Evolutionary conservation across 2,888 invertebrate species (phyloP).

Genomic region (Xanthostigma xanthostigma): DNA sequence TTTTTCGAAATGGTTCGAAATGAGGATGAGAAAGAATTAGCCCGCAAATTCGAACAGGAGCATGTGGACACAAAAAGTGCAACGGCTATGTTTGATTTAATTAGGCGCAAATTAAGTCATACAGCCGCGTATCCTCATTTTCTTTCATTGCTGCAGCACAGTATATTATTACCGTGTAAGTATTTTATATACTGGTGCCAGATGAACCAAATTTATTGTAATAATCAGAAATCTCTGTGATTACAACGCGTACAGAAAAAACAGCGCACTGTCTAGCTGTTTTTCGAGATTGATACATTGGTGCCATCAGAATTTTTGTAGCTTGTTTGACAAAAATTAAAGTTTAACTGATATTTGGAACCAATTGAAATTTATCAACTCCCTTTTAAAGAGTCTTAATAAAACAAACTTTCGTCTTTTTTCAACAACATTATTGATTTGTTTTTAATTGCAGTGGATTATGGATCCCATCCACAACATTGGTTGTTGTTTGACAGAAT

Average conservation of each 20-base stretch:
- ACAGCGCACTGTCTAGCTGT: too few relatives aligned
- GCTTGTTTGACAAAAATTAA: background rate
- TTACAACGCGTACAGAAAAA: too few relatives aligned
- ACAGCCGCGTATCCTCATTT: conserved; percentile 89
- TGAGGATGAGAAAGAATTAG: conserved; percentile 90
- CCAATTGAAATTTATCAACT: background rate
- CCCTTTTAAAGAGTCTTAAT: background rate
- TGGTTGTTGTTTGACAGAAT: conserved; percentile 91
- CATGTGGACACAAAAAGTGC: conserved; percentile 93
- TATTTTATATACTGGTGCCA: conserved; percentile 12
- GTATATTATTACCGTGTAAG: conserved; percentile 68
- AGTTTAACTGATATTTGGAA: too few relatives aligned
- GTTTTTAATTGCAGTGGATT: conserved; percentile 47
- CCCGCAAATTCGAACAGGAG: conserved; percentile 76
- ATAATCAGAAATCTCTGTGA: too few relatives aligned
- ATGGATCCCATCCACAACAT: conserved; percentile 75
- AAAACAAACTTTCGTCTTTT: background rate
- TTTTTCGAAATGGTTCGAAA: conserved; percentile 97
- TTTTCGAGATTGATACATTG: too few relatives aligned
- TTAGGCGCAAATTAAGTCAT: conserved; percentile 77
- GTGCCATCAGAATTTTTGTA: background rate
- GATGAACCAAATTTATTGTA: too few relatives aligned
- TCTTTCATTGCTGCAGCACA: conserved; percentile 76
- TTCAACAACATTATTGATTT: conserved; percentile 7
- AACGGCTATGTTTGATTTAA: conserved; percentile 78